Conservation (phyloP, 2,113 vertebrate species). For the Semnornis frantzii region DNA sequence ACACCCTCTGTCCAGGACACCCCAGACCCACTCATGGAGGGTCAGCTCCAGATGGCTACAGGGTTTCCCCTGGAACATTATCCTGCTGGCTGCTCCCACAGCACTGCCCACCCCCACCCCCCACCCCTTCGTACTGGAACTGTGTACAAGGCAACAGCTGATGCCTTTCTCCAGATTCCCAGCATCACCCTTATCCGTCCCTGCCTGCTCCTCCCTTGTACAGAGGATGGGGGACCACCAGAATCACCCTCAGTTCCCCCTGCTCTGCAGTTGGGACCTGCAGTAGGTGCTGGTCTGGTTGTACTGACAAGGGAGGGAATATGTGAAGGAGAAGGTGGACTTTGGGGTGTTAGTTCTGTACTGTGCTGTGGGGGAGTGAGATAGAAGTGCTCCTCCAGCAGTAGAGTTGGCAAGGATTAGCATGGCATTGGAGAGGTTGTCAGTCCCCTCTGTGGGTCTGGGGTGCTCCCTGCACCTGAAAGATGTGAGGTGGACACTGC, state of each 20-base stretch:
- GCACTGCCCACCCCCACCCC: rapidly evolving
- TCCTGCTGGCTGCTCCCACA: not conserved
- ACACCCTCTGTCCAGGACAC: rapidly evolving
- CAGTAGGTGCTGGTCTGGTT: not conserved
- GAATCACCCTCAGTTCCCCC: not conserved
- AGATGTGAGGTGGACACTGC: not conserved
- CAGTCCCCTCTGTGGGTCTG: not conserved
- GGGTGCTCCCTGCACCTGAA: not conserved
- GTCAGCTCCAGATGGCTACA: rapidly evolving
- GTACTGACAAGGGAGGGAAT: not conserved
- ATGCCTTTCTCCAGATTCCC: not conserved
- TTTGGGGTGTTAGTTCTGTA: not conserved
- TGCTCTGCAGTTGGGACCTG: rapidly evolving
- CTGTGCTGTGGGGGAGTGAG: not conserved
- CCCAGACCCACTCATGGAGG: not conserved
- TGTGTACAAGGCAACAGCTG: rapidly evolving
- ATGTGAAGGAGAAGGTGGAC: not conserved
- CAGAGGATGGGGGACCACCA: not conserved
- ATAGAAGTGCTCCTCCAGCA: not conserved
- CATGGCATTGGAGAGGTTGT: not conserved
- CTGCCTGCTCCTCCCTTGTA: not conserved
- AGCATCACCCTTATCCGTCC: rapidly evolving
- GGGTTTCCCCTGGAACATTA: not conserved
- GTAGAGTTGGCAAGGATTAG: not conserved
- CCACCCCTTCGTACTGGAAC: rapidly evolving